These are phyloP conservation scores for Dendrophyllia cribrosa DNA, from an alignment of 64 coral and sea anemone genomes.

Conservation along the genomic window DNA sequence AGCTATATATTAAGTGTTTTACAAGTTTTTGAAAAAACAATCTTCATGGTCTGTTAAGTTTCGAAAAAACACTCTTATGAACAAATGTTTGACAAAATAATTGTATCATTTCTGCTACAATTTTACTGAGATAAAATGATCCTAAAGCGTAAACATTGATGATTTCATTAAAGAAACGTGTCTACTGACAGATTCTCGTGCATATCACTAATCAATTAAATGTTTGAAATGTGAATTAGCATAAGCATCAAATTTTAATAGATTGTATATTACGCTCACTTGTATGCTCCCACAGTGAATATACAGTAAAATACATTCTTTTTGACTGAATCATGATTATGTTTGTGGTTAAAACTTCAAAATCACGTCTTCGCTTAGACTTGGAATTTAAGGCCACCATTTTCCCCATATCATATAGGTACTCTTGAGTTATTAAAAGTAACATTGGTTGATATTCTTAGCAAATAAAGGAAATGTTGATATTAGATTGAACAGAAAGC, in stretches of 20 bases:
- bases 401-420: neutral
- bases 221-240: no score
- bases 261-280: no score
- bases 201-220: no score
- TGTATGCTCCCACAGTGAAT: neutral
- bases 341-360: neutral
- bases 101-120: neutral
- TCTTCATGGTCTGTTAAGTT: no score
- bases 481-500: neutral
- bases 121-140: neutral
- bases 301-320: neutral
- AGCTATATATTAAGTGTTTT: no score
- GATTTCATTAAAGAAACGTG: no score
- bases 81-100: neutral
- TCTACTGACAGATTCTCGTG: no score
- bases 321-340: neutral
- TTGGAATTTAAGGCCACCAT: neutral
- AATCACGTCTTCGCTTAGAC: neutral
- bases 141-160: no score
- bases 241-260: no score
- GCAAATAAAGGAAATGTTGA: conserved; percentile 5
- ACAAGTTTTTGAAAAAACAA: no score
- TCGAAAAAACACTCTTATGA: no score
- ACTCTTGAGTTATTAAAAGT: neutral
- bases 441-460: conserved; percentile 9